Conservation (phyloP, 2,797 vertebrate genomes). For the Sebastes iracundus region DNA sequence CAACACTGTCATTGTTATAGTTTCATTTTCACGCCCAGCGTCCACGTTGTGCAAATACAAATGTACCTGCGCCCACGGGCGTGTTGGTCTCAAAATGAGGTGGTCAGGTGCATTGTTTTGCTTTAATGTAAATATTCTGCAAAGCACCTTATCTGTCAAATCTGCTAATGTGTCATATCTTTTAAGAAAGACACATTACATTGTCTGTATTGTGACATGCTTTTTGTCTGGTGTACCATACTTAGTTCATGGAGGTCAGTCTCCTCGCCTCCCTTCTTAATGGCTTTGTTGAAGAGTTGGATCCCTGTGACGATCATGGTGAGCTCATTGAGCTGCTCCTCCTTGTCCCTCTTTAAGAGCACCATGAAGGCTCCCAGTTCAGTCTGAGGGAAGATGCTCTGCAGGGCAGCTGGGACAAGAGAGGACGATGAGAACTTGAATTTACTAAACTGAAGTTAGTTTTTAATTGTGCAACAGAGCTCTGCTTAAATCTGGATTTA, state of each 20-base stretch:
- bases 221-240: not conserved
- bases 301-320: conserved; percentile 89
- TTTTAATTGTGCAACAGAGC: no score
- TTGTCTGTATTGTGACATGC: no score
- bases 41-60: no score
- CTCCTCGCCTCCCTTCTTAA: conserved; percentile 80
- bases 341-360: conserved; percentile 88
- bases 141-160: not conserved
- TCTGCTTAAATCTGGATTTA: no score
- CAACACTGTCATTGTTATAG: no score
- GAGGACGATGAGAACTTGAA: not conserved
- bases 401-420: conserved; percentile 86
- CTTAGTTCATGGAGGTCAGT: conserved; percentile 66
- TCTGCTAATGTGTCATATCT: not conserved
- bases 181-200: not conserved
- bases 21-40: no score
- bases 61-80: no score
- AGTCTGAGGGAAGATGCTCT: conserved; percentile 89
- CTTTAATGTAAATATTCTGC: no score
- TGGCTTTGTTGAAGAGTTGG: conserved; percentile 89
- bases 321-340: conserved; percentile 87
- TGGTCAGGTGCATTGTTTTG: no score
- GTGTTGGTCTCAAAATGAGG: no score
- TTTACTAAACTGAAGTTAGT: no score
- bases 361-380: conserved; percentile 87